Conservation (phyloP, 2,113 vertebrate species). For the Helogale parvula region DNA sequence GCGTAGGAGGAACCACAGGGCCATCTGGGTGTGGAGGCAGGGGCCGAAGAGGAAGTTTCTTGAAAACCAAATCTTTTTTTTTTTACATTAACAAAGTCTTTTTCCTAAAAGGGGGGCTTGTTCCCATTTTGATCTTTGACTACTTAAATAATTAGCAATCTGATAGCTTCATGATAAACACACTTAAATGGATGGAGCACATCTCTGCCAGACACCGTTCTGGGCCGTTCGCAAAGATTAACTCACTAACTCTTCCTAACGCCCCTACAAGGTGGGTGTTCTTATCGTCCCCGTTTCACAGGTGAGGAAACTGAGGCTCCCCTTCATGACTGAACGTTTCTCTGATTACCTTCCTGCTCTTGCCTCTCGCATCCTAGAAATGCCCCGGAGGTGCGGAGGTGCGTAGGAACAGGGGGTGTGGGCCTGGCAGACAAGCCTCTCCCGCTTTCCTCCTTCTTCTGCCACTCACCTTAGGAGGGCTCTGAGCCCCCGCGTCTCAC, state of each 20-base stretch:
- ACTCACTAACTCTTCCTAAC: neutral
- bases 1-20: neutral
- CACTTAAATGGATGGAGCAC: neutral
- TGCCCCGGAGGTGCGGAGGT: too few relatives aligned
- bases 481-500: neutral
- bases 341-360: neutral
- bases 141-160: neutral
- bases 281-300: neutral
- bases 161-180: neutral
- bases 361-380: neutral
- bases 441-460: neutral
- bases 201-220: neutral
- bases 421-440: neutral
- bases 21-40: conserved; percentile 49
- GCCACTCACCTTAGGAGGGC: neutral
- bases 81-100: neutral
- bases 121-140: neutral
- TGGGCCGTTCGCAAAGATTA: neutral
- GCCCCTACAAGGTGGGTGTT: fast-evolving
- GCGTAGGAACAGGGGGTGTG: neutral
- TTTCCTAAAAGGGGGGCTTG: neutral
- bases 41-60: neutral
- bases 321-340: neutral
- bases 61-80: neutral
- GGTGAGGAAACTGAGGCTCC: neutral